phyloP scores from a whole-genome alignment of 2,888 invertebrate genomes.

The Dryadula phaetusa region DNA sequence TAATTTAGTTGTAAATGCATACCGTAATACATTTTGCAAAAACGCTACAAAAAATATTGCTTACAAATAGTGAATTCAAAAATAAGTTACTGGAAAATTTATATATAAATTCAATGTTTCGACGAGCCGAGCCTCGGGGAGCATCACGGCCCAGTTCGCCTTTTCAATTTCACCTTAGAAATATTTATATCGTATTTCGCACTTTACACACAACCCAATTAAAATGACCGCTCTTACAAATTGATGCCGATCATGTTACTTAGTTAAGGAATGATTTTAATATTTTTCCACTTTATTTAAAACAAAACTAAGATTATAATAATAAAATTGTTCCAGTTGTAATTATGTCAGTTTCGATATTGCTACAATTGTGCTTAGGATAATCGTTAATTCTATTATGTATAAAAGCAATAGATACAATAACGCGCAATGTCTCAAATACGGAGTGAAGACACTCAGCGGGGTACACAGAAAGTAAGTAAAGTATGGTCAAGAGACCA shows the following conservation, averaged over 20 bases:
- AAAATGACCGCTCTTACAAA: conserved; percentile 3
- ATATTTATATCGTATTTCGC: conserved; percentile 25
- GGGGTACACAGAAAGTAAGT: too few species aligned
- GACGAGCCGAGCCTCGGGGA: conserved; percentile 17
- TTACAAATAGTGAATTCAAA: conserved; percentile 5
- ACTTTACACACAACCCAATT: conserved; percentile 7
- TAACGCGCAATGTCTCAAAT: too few species aligned
- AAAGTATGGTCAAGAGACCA: too few species aligned
- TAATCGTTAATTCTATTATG: too few species aligned
- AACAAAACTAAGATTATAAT: neutral
- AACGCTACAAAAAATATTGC: conserved; percentile 6
- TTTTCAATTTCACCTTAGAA: conserved; percentile 34
- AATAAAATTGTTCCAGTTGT: neutral
- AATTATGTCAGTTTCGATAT: neutral
- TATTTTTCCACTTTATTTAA: neutral
- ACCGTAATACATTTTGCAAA: neutral
- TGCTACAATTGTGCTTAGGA: too few species aligned
- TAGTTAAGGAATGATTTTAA: neutral
- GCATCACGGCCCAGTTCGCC: conserved; percentile 29
- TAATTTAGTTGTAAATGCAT: neutral
- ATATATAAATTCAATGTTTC: conserved; percentile 21
- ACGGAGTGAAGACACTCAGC: too few species aligned
- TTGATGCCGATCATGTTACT: conserved; percentile 14
- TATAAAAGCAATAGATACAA: too few species aligned
- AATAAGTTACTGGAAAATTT: conserved; percentile 9